These are phyloP conservation scores for Macrotus californicus DNA, from an alignment of 2,113 vertebrate species.

Conservation along the genomic window DNA sequence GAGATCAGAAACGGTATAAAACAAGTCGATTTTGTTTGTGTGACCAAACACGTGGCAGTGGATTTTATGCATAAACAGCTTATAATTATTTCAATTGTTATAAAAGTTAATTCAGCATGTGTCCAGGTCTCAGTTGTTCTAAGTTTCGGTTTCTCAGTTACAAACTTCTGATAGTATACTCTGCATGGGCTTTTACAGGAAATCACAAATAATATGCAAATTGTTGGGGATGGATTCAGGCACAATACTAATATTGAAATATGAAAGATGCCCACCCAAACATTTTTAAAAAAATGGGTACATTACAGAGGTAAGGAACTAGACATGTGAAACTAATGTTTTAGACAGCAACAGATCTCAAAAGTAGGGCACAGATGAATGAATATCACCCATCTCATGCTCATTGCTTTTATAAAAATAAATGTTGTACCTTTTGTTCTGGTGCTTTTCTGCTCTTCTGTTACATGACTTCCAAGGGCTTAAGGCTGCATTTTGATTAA, in stretches of 20 bases:
- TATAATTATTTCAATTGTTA: not conserved
- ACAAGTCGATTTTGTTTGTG: not conserved
- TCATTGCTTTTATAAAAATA: slow-evolving; percentile 38
- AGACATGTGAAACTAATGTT: not conserved
- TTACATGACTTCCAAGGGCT: not conserved
- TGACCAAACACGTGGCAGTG: not conserved
- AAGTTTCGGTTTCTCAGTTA: not conserved
- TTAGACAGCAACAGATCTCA: not conserved
- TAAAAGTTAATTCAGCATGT: not conserved
- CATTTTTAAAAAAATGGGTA: not conserved
- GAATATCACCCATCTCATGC: not conserved
- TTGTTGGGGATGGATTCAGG: not conserved
- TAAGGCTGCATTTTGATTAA: slow-evolving; percentile 42
- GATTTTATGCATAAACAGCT: not conserved
- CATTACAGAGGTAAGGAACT: not conserved
- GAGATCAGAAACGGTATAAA: not conserved
- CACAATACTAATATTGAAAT: not conserved
- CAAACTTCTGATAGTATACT: not conserved
- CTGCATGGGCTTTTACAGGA: not conserved
- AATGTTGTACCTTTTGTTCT: not conserved
- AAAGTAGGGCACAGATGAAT: not conserved
- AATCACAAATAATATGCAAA: slow-evolving; percentile 7
- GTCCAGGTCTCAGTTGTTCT: not conserved
- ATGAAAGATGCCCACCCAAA: not conserved
- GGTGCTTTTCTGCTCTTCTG: not conserved